phyloP scores from a whole-genome alignment of 2,888 invertebrate genomes.

The Hypercompe scribonia region DNA sequence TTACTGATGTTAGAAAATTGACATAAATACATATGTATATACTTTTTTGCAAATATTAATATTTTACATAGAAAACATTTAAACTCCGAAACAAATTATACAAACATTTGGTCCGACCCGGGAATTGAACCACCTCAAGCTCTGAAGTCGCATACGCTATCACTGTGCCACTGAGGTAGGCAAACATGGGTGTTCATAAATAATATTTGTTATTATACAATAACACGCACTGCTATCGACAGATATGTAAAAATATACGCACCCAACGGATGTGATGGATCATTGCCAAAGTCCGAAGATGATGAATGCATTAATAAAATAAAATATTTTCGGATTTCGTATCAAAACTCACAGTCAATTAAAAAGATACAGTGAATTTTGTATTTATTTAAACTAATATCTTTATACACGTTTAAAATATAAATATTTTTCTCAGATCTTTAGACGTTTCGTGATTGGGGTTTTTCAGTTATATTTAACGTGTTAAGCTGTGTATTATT shows the following conservation, averaged over 20 bases:
- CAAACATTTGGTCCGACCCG: too few relatives aligned
- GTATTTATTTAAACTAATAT: not conserved
- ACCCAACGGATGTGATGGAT: conserved; percentile 49
- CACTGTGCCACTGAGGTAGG: too few relatives aligned
- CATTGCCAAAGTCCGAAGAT: conserved; percentile 49
- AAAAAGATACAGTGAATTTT: not conserved
- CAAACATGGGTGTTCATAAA: conserved; percentile 19
- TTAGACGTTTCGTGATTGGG: not conserved
- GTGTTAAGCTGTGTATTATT: too few relatives aligned
- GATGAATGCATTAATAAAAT: conserved; percentile 48
- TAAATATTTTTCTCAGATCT: not conserved
- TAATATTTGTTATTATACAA: conserved; percentile 33
- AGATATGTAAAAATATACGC: conserved; percentile 46
- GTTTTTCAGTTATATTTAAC: not conserved
- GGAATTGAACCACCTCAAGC: too few relatives aligned
- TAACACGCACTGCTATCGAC: conserved; percentile 26
- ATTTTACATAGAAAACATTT: too few relatives aligned
- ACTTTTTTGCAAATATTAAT: too few relatives aligned
- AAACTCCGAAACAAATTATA: too few relatives aligned
- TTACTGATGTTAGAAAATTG: too few relatives aligned
- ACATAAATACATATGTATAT: too few relatives aligned
- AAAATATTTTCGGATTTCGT: conserved; percentile 25
- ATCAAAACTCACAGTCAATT: conserved; percentile 16
- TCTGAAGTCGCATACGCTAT: too few relatives aligned
- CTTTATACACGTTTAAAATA: not conserved